Conservation (phyloP, 2,888 invertebrate genomes). For the Bursaphelenchus okinawaensis region DNA sequence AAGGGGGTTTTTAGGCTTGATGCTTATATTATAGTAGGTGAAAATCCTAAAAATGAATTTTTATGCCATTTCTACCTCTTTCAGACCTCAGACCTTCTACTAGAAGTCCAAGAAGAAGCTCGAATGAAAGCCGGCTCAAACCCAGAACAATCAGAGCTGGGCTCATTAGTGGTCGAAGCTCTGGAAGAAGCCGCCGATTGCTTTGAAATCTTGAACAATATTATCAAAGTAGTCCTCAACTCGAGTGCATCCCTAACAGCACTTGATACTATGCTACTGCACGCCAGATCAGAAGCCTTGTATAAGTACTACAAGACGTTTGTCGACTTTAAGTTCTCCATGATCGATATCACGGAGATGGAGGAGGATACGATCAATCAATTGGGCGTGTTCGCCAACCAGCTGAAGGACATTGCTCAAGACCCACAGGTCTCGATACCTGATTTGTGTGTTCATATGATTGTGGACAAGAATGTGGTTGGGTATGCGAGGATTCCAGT, state of each 20-base stretch:
- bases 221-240: neutral
- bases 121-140: constrained; percentile 17
- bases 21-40: too few species aligned
- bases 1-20: too few species aligned
- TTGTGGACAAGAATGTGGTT: constrained; percentile 38
- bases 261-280: constrained; percentile 17
- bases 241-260: neutral
- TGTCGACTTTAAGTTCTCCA: constrained; percentile 15
- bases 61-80: neutral
- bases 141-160: constrained; percentile 16
- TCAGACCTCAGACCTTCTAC: constrained; percentile 17
- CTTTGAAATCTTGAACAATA: constrained; percentile 3
- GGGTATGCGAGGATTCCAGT: constrained; percentile 42
- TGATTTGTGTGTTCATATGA: constrained; percentile 42
- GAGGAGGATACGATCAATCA: constrained; percentile 17
- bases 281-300: constrained; percentile 14
- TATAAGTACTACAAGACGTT: constrained; percentile 3
- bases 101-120: constrained; percentile 19
- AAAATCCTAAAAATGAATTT: too few species aligned
- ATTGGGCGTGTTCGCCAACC: constrained; percentile 9
- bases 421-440: constrained; percentile 36
- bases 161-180: constrained; percentile 21
- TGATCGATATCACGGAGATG: constrained; percentile 12
- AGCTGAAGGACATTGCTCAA: constrained; percentile 20
- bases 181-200: constrained; percentile 18